phyloP scores from a whole-genome alignment of 2,888 invertebrate genomes.

The Cerceris rybyensis region DNA sequence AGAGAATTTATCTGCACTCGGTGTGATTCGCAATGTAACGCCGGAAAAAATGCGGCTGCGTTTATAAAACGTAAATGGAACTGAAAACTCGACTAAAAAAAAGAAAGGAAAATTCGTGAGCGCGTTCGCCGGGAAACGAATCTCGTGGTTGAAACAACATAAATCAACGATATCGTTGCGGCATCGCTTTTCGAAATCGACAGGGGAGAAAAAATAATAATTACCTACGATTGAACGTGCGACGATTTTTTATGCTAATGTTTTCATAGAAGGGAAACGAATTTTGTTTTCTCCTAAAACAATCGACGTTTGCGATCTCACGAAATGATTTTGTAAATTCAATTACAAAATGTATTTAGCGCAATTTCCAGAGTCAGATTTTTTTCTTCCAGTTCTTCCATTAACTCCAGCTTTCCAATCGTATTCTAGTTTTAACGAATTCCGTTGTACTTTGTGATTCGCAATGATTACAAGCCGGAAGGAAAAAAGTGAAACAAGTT shows the following conservation, averaged over 20 bases:
- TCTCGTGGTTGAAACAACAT: neutral
- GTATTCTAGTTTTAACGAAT: too few relatives aligned
- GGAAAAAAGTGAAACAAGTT: too few relatives aligned
- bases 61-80: constrained; percentile 30
- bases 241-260: constrained; percentile 2
- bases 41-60: constrained; percentile 12
- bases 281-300: too few relatives aligned
- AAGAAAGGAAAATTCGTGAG: neutral
- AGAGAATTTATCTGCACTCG: constrained; percentile 11
- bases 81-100: constrained; percentile 11
- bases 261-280: neutral
- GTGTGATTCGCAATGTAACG: constrained; percentile 13
- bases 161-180: constrained; percentile 12
- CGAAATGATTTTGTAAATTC: too few relatives aligned
- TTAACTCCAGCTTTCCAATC: too few relatives aligned
- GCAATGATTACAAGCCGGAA: too few relatives aligned
- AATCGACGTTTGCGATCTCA: too few relatives aligned
- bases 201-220: constrained; percentile 25
- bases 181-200: constrained; percentile 25
- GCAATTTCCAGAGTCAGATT: too few relatives aligned
- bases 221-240: constrained; percentile 1
- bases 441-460: too few relatives aligned
- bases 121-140: neutral
- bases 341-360: too few relatives aligned
- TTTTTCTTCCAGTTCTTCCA: too few relatives aligned